These are phyloP conservation scores for Amniataba percoides DNA, from an alignment of 2,797 vertebrate species.

Conservation along the genomic window DNA sequence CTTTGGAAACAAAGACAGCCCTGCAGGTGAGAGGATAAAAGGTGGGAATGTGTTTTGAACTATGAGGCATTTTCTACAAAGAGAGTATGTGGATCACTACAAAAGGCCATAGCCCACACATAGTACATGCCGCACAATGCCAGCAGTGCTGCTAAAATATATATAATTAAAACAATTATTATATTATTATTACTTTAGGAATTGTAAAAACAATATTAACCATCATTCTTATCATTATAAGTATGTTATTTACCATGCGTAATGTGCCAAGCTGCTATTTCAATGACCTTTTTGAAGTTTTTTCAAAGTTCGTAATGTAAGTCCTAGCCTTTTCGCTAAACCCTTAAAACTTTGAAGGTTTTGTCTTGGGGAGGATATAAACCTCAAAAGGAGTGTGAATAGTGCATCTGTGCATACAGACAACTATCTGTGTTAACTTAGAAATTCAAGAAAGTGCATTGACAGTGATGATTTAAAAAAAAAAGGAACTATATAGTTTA, in stretches of 20 bases:
- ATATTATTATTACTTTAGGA: constrained; percentile 3
- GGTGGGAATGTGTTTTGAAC: neutral
- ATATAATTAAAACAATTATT: neutral
- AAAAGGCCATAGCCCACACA: constrained; percentile 5
- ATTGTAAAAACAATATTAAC: neutral
- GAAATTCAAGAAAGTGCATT: neutral
- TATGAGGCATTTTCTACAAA: neutral
- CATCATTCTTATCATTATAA: constrained; percentile 3
- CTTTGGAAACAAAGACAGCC: constrained; percentile 37
- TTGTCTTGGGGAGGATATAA: neutral
- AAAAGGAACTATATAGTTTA: no score
- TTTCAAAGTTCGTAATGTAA: neutral
- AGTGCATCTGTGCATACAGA: neutral
- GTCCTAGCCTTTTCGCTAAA: neutral
- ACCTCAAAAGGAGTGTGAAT: neutral
- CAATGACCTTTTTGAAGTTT: neutral
- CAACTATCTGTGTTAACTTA: neutral
- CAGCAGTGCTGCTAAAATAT: no score
- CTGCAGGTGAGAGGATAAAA: constrained; percentile 52
- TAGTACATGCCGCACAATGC: neutral
- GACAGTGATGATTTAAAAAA: neutral
- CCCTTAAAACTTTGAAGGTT: neutral
- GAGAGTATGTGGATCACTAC: neutral
- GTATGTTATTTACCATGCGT: neutral
- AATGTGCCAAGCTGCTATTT: neutral